Base-by-base conservation (phyloP, 2,797 vertebrate species). In the Danio choprae region DNA sequence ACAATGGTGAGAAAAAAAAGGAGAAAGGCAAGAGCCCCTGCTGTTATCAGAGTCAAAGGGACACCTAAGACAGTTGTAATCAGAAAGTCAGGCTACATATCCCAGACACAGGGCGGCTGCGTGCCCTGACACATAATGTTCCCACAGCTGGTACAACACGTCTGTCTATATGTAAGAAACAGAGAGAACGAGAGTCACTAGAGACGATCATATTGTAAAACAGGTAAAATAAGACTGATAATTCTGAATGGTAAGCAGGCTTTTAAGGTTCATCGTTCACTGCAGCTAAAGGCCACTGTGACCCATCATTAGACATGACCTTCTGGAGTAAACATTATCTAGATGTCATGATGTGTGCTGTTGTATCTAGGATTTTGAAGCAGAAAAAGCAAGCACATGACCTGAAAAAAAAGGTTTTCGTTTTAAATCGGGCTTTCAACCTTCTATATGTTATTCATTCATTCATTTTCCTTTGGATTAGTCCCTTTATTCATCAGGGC, bases 41-140 rank as follows among this genome's bases (percentile, higher is more conserved):
- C 77, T 70, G 65, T 69, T 78, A 60, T 51, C 38, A 70, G 13
- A 71, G 67, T 70, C 29, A 70, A 78, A 18, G 43, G 55, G 56
- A 62, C 76, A 50, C 55, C 22, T 18, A 41, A 56, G 55, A 70
- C 55, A 41, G 56, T 48, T 79, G 55, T 79, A 70, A 79, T 62
- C 56, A 4, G 36, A 70, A 41, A 62, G 65, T 70, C 46, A 51
- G n/a, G n/a, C 16, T 70, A 69, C 44, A 70, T 4, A 4, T 46
- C 16, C 11, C 53, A 58, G 62, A 58, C 16, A 4, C 22, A 56
- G 50, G 50, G 40, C 11, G 4, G 3, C 63, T 38, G 38, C 15
- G 67, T 10, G 15, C 15, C 40, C 74, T 56, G 20, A 58, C 63
- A 77, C 65, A 77, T 7, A 73, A 8, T 78, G 76, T 70, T 78